Evolutionary conservation across 2,797 vertebrate species (phyloP).

Genomic region (Nyctibius grandis): DNA sequence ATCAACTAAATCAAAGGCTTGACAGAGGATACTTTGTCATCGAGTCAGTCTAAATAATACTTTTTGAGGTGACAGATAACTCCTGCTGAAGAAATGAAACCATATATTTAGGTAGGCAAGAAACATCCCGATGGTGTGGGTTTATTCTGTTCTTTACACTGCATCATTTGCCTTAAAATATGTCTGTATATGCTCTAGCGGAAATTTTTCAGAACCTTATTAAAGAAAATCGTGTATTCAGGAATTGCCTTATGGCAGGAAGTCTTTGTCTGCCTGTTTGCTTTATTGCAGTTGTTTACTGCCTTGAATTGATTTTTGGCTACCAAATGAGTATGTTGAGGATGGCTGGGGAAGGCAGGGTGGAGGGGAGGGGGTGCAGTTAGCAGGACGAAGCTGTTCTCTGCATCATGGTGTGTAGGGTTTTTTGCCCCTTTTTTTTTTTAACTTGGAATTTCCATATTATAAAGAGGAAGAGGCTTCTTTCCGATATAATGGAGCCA

Average conservation of each 20-base stretch:
- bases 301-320: conserved; percentile 74
- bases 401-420: not conserved
- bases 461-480: conserved; percentile 74
- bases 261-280: conserved; percentile 71
- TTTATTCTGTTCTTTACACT: not conserved
- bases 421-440: not conserved
- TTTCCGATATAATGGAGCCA: conserved; percentile 80
- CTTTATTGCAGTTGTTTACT: conserved; percentile 64
- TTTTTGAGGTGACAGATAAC: conserved; percentile 38
- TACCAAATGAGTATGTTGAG: conserved; percentile 59
- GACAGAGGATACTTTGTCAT: conserved; percentile 21
- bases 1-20: conserved; percentile 61
- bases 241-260: conserved; percentile 49
- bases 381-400: conserved; percentile 23
- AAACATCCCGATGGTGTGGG: fast-evolving
- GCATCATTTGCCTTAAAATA: not conserved
- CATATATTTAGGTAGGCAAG: not conserved
- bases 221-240: conserved; percentile 20
- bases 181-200: not conserved
- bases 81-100: conserved; percentile 15
- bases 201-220: conserved; percentile 10
- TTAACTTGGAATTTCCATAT: conserved; percentile 69
- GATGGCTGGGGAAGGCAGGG: conserved; percentile 17
- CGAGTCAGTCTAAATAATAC: conserved; percentile 17
- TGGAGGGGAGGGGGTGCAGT: not conserved